Base-by-base conservation (phyloP, 2,797 vertebrate genomes). In the Parotocinclus haroldoi region DNA sequence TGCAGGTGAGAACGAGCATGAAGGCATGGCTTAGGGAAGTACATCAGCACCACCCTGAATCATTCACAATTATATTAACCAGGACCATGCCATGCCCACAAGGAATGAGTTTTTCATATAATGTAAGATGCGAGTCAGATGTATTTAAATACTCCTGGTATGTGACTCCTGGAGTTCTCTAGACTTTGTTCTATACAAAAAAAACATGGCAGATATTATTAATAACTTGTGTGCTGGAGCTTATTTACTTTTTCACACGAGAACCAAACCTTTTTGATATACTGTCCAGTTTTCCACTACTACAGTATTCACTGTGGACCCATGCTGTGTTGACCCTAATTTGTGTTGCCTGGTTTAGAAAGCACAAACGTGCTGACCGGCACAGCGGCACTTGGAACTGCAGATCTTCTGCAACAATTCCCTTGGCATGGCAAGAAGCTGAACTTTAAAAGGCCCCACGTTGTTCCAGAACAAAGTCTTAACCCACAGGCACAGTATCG, bases 1-100 rank as follows among this genome's bases (percentile, higher is more conserved):
- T 84, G 77, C 81, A 88, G 86, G 87, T 89, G 87, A 88, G 83
- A 83, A 82, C 74, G 73, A 67, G 62, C 71, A 74, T 71, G 66
- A 5, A 82, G 68, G 72, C 72, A 68, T 56, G 40, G 9, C 37
- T 55, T 49, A 65, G 39, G 62, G 57, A 56, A 52, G 72, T 42
- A 38, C 58, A 18, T 63, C 71, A 64, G 36, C 19, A 48, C 62
- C 55, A 44, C 36, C 17, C 4, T 8, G 58, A 60, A 52, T 40
- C 51, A 56, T 61, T 45, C 66, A 16, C 62, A 71, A 71, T 74
- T 64, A 68, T 53, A 37, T 59, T 60, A 60, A 50, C 16, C 63
- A 56, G 53, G 49, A 38, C 66, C 59, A 39, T 27, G 14, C 45
- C 13, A 38, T 57, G 27, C 9, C n/a, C 36, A 57, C 39, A 64